Base-by-base conservation (phyloP, 2,113 vertebrate genomes). In the Orycteropus afer region DNA sequence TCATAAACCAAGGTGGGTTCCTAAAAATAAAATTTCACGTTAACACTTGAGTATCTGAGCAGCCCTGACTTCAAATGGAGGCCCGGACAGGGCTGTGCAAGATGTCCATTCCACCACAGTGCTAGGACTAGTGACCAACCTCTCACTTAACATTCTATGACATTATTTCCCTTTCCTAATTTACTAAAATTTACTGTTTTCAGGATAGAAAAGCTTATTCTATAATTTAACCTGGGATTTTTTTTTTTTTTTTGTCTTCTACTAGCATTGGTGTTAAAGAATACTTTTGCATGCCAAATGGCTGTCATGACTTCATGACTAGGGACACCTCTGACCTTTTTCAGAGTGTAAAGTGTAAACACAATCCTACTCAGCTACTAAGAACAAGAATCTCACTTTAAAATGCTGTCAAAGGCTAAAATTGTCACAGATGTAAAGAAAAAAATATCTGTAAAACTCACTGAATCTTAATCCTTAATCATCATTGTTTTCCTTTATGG, bases 331-430 rank as follows among this genome's bases (percentile, higher is more conserved):
- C 65, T 32, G 63, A 45, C 0, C 18, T 59, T 57, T n/a, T 57
- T 61, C 34, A 86, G 53, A n/a, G 63, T 95, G 40, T 32, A 67
- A 90, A 93, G 57, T 82, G 49, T 82, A 69, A 49, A 73, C 59
- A 57, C 34, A 85, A 69, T 77, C 18, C 42, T 17, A 63, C 55
- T 65, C 61, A 42, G 45, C 8, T 37, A 71, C 55, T 73, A 85
- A 9, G 7, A 53, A 18, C 12, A 95, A 22, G 22, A 86, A 81
- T 74, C 59, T 81, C 32, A 37, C 63, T 83, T 76, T 69, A 42
- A 90, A 77, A 14, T 86, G 20, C 67, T 82, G 29, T 77, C 10
- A 59, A 77, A 87, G 32, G 29, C 27, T n/a, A 71, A 37, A 87
- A 69, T 1, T 86, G 17, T 5, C 67, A 80, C 25, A 80, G 57